phyloP scores from a whole-genome alignment of 2,888 invertebrate species.

The Scaptodrosophila latifasciaeformis region DNA sequence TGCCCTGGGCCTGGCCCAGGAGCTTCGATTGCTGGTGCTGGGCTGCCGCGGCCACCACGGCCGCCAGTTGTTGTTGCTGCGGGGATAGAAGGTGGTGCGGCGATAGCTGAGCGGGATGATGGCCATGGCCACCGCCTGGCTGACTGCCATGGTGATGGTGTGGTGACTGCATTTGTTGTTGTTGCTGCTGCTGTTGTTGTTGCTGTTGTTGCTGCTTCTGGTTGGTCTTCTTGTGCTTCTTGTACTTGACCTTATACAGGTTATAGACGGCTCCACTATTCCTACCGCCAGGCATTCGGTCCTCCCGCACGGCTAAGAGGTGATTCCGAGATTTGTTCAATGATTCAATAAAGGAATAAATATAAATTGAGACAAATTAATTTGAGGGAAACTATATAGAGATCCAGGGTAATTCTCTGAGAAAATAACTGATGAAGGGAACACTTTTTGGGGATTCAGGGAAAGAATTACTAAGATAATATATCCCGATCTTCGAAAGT shows the following conservation, averaged over 20 bases:
- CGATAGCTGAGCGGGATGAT: slow-evolving; percentile 69
- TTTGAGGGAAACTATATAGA: too few species aligned
- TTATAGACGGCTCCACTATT: slow-evolving; percentile 99
- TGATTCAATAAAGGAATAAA: too few species aligned
- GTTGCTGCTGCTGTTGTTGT: slow-evolving; percentile 74
- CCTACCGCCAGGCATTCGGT: slow-evolving; percentile 99
- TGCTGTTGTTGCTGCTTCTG: slow-evolving; percentile 77
- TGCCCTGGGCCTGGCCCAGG: slow-evolving; percentile 30
- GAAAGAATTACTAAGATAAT: too few species aligned
- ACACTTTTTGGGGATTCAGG: too few species aligned
- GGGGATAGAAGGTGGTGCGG: slow-evolving; percentile 66
- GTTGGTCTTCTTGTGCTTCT: slow-evolving; percentile 93
- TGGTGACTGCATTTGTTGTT: slow-evolving; percentile 56
- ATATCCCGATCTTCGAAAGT: too few species aligned
- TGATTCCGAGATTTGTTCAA: not conserved
- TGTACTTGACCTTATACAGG: slow-evolving; percentile 98
- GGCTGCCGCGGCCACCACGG: slow-evolving; percentile 69
- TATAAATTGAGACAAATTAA: too few species aligned
- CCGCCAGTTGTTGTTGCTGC: slow-evolving; percentile 70
- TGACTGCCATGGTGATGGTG: slow-evolving; percentile 74
- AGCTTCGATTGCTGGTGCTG: slow-evolving; percentile 70
- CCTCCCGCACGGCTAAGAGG: slow-evolving; percentile 95
- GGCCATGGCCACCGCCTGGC: slow-evolving; percentile 22
- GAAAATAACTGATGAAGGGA: too few species aligned
- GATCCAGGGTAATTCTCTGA: too few species aligned